phyloP scores from a whole-genome alignment of 2,797 vertebrate species.

The Enteromius thamalakanensis region DNA sequence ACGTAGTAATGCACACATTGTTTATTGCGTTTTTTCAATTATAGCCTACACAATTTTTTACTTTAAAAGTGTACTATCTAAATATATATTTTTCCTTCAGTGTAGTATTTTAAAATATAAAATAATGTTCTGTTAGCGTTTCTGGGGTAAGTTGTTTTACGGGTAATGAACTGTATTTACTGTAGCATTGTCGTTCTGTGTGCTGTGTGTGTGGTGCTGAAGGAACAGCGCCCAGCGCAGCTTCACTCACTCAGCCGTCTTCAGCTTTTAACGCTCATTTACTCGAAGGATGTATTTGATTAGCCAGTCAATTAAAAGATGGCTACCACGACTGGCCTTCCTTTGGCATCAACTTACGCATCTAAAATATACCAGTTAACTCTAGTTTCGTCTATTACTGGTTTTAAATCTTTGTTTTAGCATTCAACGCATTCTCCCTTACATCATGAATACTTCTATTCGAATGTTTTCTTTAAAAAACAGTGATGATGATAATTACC shows the following conservation, averaged over 20 bases:
- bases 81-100: neutral
- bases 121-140: neutral
- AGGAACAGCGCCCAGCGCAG: conserved; percentile 68
- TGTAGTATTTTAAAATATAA: neutral
- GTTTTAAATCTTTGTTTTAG: neutral
- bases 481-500: conserved; percentile 51
- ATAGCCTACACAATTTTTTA: neutral
- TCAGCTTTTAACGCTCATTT: conserved; percentile 55
- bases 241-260: conserved; percentile 21
- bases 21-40: neutral
- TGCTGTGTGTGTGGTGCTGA: conserved; percentile 68
- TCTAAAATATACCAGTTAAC: neutral
- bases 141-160: neutral
- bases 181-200: too few relatives aligned
- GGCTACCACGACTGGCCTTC: neutral
- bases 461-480: neutral
- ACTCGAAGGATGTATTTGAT: conserved; percentile 21
- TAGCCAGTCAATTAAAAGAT: conserved; percentile 32
- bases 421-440: neutral
- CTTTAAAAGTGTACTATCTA: too few relatives aligned
- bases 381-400: neutral
- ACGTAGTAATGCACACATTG: neutral
- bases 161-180: neutral
- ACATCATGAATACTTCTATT: neutral
- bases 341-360: neutral